Percentiles rank a stretch among this genome's conserved stretches.
phyloP scores from a whole-genome alignment of 1,140 invertebrate species.

The Cotesia vestalis region DNA sequence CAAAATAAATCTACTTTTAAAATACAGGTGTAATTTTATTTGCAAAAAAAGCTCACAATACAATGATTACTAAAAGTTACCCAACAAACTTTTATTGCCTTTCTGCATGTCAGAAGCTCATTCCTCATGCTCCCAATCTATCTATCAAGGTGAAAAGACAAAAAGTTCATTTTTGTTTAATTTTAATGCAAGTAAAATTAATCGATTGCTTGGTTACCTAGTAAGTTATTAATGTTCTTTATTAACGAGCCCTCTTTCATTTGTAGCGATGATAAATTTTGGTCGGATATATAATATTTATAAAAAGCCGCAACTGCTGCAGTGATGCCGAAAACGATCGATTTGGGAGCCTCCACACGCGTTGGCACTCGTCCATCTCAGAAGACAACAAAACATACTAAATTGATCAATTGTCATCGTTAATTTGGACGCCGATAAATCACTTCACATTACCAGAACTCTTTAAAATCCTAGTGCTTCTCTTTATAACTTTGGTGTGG shows the following conservation, averaged over 20 bases:
- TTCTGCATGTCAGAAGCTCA: constrained; percentile 13
- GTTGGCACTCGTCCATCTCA: background rate
- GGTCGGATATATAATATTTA: background rate
- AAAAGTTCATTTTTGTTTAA: no score
- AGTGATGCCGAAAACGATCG: constrained; percentile 11
- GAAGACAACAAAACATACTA: background rate
- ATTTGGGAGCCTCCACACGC: constrained; percentile 8
- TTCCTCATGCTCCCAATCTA: constrained; percentile 15
- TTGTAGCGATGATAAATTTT: background rate
- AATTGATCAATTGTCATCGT: background rate
- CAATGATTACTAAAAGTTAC: no score
- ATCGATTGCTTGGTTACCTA: no score
- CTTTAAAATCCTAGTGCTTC: no score
- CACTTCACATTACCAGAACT: no score
- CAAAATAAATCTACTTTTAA: no score
- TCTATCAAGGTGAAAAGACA: background rate
- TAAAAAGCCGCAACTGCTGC: background rate
- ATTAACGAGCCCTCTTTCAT: background rate
- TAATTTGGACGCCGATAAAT: no score
- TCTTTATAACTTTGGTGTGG: no score
- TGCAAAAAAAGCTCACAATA: no score
- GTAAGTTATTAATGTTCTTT: no score
- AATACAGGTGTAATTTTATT: no score
- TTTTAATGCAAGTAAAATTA: no score
- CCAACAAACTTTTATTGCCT: background rate